These are phyloP conservation scores for Ephialtes manifestator DNA, from an alignment of 2,888 invertebrate species.

Conservation along the genomic window DNA sequence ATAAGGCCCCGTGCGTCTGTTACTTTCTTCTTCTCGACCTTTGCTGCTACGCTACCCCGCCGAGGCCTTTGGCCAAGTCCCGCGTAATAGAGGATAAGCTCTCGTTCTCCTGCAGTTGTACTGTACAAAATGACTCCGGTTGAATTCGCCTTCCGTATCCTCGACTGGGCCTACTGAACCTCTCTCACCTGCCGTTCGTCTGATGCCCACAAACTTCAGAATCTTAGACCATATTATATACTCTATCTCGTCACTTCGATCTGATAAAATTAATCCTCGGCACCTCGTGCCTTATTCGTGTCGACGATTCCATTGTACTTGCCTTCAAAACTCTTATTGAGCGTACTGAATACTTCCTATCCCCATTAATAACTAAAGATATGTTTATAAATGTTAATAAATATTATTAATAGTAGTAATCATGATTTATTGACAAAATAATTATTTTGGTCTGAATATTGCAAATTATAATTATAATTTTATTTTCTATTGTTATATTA, in stretches of 20 bases:
- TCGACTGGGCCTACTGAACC: slow-evolving; percentile 30
- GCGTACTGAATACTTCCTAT: not conserved
- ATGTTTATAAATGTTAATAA: not conserved
- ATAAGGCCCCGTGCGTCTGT: slow-evolving; percentile 74
- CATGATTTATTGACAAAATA: too few species aligned
- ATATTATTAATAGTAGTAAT: too few species aligned
- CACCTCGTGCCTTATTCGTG: slow-evolving; percentile 14
- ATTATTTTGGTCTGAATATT: too few species aligned
- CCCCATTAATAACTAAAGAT: not conserved
- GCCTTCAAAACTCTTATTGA: not conserved
- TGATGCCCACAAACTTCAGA: slow-evolving; percentile 16
- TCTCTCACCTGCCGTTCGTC: slow-evolving; percentile 64
- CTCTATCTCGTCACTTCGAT: slow-evolving; percentile 61
- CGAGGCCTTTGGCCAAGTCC: slow-evolving; percentile 73
- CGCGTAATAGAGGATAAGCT: slow-evolving; percentile 85
- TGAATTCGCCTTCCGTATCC: slow-evolving; percentile 45
- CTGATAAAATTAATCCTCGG: slow-evolving; percentile 61
- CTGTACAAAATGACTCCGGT: slow-evolving; percentile 64
- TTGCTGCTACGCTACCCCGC: slow-evolving; percentile 59
- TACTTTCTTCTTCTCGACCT: slow-evolving; percentile 45
- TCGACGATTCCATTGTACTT: not conserved
- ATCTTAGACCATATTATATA: slow-evolving; percentile 41
- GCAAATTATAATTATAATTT: too few species aligned
- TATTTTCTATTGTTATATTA: too few species aligned
- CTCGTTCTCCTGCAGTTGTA: slow-evolving; percentile 44